Base-by-base conservation (phyloP, 2,888 invertebrate species). In the Zhengitettix transpicula region DNA sequence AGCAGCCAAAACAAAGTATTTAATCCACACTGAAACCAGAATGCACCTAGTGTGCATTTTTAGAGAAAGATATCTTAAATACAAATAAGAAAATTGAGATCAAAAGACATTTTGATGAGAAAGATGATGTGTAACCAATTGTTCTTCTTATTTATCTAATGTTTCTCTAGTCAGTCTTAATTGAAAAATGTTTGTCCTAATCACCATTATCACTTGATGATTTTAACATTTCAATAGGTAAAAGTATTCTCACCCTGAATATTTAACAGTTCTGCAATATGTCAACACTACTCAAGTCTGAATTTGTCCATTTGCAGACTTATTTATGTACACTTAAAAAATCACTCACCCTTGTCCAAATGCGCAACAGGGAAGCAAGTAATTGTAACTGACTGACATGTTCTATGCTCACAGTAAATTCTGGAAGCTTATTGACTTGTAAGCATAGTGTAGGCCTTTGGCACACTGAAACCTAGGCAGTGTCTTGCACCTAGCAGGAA, bases 1-100 rank as follows among this genome's bases (percentile, higher is more conserved):
- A 55, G 55, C 55, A 40, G 55, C 55, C 28, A 40, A 40, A 55
- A 55, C 40, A 55, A 28, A 15, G 17, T 16, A 28, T 40, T 12
- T 14, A 40, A n/a, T 55, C 41, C 40, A 55, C 55, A 55, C 40
- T 15, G 14, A 55, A 55, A 40, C 41, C 55, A 55, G 55, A 28
- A 16, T 55, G 55, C 40, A 55, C n/a, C 55, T 55, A 55, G 40
- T 41, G 41, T 41, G 44, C 51, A 28, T 41, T 47, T 40, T 57
- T 28, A 57, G 44, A 57, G 51, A 51, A 44, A 47, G 53, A 57
- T 59, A 55, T 58, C 42, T 61, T 63, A 63, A 63, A 61, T 63
- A 63, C 63, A 63, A 63, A 61, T 61, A 61, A 63, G 60, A 61
- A 63, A 59, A 60, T 60, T 63, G 63, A 63, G 63, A 63, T 63